Evolutionary conservation across 2,113 vertebrate species (phyloP).

Genomic region (Lonchura striata): DNA sequence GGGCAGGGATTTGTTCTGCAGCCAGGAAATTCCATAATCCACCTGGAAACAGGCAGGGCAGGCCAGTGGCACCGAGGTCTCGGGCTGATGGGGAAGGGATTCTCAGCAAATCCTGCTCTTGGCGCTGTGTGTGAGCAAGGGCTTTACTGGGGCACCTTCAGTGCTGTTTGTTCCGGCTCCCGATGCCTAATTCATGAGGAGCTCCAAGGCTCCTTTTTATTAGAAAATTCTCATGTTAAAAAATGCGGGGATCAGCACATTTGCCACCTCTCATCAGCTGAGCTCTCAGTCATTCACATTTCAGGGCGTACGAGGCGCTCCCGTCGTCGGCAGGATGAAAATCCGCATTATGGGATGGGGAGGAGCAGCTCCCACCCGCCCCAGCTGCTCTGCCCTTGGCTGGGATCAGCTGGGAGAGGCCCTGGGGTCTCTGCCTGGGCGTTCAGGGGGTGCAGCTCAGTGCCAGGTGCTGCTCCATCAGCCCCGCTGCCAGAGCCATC

Average conservation of each 20-base stretch:
- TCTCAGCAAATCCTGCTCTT: neutral
- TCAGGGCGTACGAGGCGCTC: neutral
- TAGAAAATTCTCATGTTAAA: neutral
- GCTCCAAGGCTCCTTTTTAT: neutral
- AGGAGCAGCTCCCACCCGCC: neutral
- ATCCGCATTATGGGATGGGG: rapidly evolving
- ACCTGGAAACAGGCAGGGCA: neutral
- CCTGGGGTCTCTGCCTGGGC: neutral
- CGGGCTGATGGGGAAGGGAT: neutral
- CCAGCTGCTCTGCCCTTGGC: neutral
- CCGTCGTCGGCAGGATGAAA: rapidly evolving
- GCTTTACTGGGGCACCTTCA: neutral
- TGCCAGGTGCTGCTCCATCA: rapidly evolving
- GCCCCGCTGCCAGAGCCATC: neutral
- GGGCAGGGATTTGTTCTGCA: neutral
- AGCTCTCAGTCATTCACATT: neutral
- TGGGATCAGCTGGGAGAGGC: rapidly evolving
- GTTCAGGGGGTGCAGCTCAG: neutral
- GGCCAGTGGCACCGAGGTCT: neutral
- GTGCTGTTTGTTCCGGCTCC: neutral
- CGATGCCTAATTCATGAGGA: neutral
- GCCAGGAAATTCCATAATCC: rapidly evolving
- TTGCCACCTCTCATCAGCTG: neutral
- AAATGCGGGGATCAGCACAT: neutral
- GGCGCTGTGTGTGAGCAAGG: neutral